Evolutionary conservation across 2,888 invertebrate genomes (phyloP).

Genomic region (Vesta saturnalis): DNA sequence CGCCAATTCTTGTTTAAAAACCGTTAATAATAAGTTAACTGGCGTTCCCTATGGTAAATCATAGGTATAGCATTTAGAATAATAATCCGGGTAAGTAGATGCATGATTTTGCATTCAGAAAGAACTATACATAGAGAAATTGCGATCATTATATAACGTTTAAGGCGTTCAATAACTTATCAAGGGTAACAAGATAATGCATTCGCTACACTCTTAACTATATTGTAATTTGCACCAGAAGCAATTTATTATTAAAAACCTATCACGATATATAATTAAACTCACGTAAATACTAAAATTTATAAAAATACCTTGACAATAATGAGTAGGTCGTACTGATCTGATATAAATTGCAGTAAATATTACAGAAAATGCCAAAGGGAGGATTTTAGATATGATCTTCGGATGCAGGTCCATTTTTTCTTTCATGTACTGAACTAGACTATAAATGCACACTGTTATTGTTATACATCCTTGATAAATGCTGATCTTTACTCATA

Average conservation of each 20-base stretch:
- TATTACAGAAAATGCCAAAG: conserved; percentile 35
- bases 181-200: conserved; percentile 27
- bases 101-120: conserved; percentile 16
- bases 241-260: conserved; percentile 28
- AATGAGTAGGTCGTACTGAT: conserved; percentile 40
- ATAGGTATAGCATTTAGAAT: too few species aligned
- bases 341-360: conserved; percentile 40
- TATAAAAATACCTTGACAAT: conserved; percentile 30
- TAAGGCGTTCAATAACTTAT: conserved; percentile 22
- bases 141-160: conserved; percentile 20
- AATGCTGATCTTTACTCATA: conserved; percentile 40
- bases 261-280: conserved; percentile 36
- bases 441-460: conserved; percentile 31
- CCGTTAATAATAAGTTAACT: too few species aligned
- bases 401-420: conserved; percentile 38
- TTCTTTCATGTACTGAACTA: conserved; percentile 35
- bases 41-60: too few species aligned
- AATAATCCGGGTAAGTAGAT: too few species aligned
- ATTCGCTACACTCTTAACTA: conserved; percentile 15
- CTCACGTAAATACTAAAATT: conserved; percentile 42
- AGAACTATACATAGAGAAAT: conserved; percentile 22
- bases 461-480: conserved; percentile 38
- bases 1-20: too few species aligned
- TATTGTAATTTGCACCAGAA: conserved; percentile 33
- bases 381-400: conserved; percentile 39